phyloP scores from a whole-genome alignment of 2,888 invertebrate genomes.

The Neoaliturus tenellus region DNA sequence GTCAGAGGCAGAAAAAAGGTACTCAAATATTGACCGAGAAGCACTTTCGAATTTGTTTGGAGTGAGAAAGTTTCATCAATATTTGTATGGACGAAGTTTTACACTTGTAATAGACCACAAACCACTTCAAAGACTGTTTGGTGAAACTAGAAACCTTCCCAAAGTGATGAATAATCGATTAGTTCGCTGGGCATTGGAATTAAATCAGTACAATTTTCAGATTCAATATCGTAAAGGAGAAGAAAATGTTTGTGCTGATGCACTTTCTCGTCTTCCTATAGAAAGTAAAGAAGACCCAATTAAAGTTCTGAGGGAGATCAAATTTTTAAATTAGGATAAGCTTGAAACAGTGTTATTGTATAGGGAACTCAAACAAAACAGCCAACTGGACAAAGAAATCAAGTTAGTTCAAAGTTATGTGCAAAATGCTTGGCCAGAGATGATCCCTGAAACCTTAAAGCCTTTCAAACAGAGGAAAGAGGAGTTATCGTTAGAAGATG shows the following conservation, averaged over 20 bases:
- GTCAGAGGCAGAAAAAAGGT: not conserved
- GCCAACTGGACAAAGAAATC: not conserved
- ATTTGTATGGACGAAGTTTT: not conserved
- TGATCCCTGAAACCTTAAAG: conserved; percentile 18
- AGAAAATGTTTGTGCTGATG: too few relatives aligned
- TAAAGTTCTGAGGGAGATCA: not conserved
- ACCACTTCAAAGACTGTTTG: conserved; percentile 52
- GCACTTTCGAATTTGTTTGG: conserved; percentile 8
- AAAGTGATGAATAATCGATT: conserved; percentile 48
- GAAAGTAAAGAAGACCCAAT: too few relatives aligned
- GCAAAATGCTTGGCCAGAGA: conserved; percentile 32
- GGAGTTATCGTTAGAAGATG: conserved; percentile 31
- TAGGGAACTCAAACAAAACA: conserved; percentile 11
- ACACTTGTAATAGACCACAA: conserved; percentile 38
- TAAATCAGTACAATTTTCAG: not conserved
- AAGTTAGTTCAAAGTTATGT: conserved; percentile 21
- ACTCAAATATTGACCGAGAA: conserved; percentile 16
- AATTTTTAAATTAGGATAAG: not conserved
- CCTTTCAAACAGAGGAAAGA: conserved; percentile 14
- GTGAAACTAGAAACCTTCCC: conserved; percentile 21
- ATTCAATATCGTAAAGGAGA: conserved; percentile 33
- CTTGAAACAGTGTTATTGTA: conserved; percentile 3
- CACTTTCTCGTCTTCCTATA: too few relatives aligned
- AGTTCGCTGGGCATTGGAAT: conserved; percentile 43
- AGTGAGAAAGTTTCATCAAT: conserved; percentile 24